Base-by-base conservation (phyloP, 2,797 vertebrate species). In the Phoebastria nigripes region DNA sequence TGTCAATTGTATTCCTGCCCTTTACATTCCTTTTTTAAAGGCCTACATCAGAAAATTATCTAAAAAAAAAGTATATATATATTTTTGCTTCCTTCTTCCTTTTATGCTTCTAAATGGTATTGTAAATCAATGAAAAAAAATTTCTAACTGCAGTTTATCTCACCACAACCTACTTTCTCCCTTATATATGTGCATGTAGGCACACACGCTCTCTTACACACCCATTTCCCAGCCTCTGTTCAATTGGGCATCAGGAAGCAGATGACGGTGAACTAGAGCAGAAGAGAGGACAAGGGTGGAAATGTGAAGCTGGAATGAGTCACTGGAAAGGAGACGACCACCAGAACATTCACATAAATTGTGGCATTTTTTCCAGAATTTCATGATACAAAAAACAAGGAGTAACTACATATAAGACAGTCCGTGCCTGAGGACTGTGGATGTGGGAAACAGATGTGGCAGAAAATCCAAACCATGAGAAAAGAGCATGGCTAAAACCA, bases 201-300 rank as follows among this genome's bases (percentile, higher is more conserved):
- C 16, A 66, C 15, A 19, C 15, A 51, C 0, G 3, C 2, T 65
- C 21, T 7, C 22, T 86, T 52, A 22, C 22, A 58, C 0, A 2
- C 4, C 5, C 4, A 2, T 76, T 90, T 82, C 33, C 52, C 47
- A 79, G 39, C 3, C 0, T 62, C 15, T 47, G 6, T 47, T 83
- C 46, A 2, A 8, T 3, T 33, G 16, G 24, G 31, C 44, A 39
- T 5, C 3, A 86, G 29, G 35, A 86, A 33, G 37, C 1, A 76
- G 33, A 33, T 51, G 33, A 42, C 15, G 44, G 2, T 33, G 33
- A 73, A 25, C 9, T 11, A 35, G 17, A 70, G 22, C 7, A 47
- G 21, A 74, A 47, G 11, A 76, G 11, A 71, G 7, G 12, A 33
- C 28, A 54, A 82, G 26, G 19, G 31, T 58, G 7, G 35, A 93